These are phyloP conservation scores for Urophycis tenuis DNA, from an alignment of 2,797 vertebrate species.

Conservation along the genomic window DNA sequence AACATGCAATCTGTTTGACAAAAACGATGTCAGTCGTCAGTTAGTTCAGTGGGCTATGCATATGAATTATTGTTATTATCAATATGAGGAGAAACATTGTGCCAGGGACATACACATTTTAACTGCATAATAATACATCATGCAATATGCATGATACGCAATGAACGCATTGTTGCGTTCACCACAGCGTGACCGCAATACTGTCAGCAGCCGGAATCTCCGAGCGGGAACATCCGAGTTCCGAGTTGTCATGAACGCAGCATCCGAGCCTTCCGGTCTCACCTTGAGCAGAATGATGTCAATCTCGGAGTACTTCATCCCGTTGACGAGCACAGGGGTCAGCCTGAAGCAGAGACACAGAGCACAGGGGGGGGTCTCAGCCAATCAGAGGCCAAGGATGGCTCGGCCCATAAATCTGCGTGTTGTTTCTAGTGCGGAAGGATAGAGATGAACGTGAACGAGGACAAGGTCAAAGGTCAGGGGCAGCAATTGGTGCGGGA, in stretches of 20 bases:
- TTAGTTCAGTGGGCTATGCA: not conserved
- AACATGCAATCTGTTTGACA: not conserved
- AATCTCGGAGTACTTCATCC: slow-evolving; percentile 98
- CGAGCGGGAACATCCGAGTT: no score
- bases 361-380: slow-evolving; percentile 92
- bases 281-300: slow-evolving; percentile 98
- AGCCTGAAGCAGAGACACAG: slow-evolving; percentile 64
- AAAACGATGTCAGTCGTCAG: no score
- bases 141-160: no score
- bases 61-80: not conserved
- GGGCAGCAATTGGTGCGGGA: slow-evolving; percentile 28
- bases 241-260: no score
- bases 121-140: no score
- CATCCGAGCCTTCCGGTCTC: slow-evolving; percentile 45
- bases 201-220: no score
- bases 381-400: slow-evolving; percentile 41
- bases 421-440: slow-evolving; percentile 23
- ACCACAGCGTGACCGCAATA: no score
- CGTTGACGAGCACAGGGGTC: slow-evolving; percentile 92
- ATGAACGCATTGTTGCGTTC: no score
- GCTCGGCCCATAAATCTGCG: slow-evolving; percentile 43
- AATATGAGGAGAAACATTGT: not conserved
- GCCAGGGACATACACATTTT: no score
- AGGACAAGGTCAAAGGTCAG: slow-evolving; percentile 38
- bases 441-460: slow-evolving; percentile 24